Base-by-base conservation (phyloP, 2,113 vertebrate genomes). In the Corythoichthys intestinalis region DNA sequence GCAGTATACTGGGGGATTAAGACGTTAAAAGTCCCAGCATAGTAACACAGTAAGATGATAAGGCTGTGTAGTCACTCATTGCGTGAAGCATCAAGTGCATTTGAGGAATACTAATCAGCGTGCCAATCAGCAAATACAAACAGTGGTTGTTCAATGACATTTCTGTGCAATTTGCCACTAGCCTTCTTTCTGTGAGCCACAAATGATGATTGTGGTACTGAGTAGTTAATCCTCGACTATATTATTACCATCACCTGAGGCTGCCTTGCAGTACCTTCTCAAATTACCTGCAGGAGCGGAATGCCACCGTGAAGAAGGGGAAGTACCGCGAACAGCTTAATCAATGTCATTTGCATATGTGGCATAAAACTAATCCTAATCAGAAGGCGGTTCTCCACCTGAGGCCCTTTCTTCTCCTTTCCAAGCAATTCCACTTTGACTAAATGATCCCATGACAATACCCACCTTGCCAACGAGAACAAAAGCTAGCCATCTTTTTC, bases 1-100 rank as follows among this genome's bases (percentile, higher is more conserved):
- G 64, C 88, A 88, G 85, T 90, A 88, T 89, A 84, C 75, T 64
- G 78, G 79, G 84, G 85, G 90, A 89, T 90, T 90, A 87, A 85
- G 70, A 86, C 70, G 65, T 84, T 86, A 85, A 86, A 88, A 85
- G 74, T 79, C 75, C 71, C 73, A 73, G 69, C 69, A 84, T 75
- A 73, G 67, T 68, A 70, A 79, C 69, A 84, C 74, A 73, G 67
- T 68, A 70, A 79, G 74, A 69, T 10, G 80, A 83, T 87, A 85
- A 87, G 57, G 53, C 75, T 65, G 57, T 52, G 64, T 68, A 80
- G 74, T 77, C 74, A 53, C 38, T 65, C 65, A 57, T 49, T 72
- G 69, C 17, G 17, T 74, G 77, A 67, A 50, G 60, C 69, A 74
- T 72, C 66, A 70, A 37, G 67, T 66, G 67, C 72, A 72, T 69